phyloP scores from a whole-genome alignment of 2,113 vertebrate genomes.

The Nothoprocta perdicaria region DNA sequence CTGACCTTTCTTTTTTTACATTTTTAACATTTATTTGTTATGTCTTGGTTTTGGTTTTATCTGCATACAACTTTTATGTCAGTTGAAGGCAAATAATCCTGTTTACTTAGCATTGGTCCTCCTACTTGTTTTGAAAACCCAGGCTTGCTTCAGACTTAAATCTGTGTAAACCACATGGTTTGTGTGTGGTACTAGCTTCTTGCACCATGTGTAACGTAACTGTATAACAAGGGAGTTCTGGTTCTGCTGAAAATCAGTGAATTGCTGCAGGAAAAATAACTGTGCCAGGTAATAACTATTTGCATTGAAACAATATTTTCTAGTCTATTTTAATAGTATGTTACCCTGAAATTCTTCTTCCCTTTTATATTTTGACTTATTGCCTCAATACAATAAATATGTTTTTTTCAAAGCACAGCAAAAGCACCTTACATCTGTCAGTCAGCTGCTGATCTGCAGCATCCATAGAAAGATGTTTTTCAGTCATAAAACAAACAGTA shows the following conservation, averaged over 20 bases:
- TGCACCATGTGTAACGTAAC: rapidly evolving
- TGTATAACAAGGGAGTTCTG: not conserved
- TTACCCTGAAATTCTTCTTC: not conserved
- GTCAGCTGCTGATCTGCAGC: not conserved
- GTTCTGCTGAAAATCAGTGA: not conserved
- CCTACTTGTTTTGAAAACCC: not conserved
- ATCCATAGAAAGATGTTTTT: constrained; percentile 42
- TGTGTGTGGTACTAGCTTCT: not conserved
- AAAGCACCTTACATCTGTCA: not conserved
- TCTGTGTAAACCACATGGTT: not conserved
- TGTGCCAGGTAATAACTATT: not conserved
- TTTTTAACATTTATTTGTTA: not conserved
- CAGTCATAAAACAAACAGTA: constrained; percentile 36
- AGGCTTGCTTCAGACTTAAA: not conserved
- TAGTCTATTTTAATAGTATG: not conserved
- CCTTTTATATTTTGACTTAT: not conserved
- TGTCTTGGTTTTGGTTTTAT: not conserved
- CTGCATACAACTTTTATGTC: not conserved
- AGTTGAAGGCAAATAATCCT: not conserved
- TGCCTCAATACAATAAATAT: not conserved
- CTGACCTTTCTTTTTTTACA: not conserved
- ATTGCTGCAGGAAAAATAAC: not conserved
- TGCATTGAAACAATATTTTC: not conserved
- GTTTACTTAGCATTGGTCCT: not conserved
- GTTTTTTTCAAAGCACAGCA: not conserved